phyloP scores from a whole-genome alignment of 2,113 vertebrate species.

The Psephotus haematonotus region DNA sequence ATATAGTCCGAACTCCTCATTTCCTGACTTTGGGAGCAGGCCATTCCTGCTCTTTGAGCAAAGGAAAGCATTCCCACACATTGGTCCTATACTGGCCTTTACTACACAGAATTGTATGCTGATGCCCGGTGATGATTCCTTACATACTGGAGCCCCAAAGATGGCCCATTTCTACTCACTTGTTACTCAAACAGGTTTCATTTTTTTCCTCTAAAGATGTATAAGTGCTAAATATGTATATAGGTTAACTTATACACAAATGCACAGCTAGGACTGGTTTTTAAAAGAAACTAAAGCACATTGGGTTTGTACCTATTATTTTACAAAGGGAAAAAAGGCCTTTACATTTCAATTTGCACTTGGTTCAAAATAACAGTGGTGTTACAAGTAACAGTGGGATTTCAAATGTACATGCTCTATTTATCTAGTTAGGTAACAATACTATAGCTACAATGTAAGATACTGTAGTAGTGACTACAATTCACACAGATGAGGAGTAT shows the following conservation, averaged over 20 bases:
- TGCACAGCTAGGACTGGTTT: not conserved
- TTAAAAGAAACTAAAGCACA: not conserved
- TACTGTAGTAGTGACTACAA: not conserved
- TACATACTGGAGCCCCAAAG: not conserved
- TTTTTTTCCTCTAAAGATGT: not conserved
- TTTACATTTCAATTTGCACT: not conserved
- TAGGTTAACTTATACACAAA: not conserved
- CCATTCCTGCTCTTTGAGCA: not conserved
- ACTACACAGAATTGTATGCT: not conserved
- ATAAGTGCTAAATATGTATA: not conserved
- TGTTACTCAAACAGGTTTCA: not conserved
- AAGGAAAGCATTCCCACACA: not conserved
- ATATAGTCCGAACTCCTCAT: not conserved
- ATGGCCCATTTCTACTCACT: not conserved
- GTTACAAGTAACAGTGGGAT: not conserved
- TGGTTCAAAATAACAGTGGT: not conserved
- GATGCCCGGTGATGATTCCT: not conserved
- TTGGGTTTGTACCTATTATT: not conserved
- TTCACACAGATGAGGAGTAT: not conserved
- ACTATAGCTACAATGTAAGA: not conserved
- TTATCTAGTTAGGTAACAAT: not conserved
- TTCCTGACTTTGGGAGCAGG: not conserved
- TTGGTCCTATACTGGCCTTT: not conserved
- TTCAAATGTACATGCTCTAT: not conserved
- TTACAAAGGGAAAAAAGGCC: not conserved